Conservation (phyloP, 1,140 invertebrate species). For the Platyscapa corneri region DNA sequence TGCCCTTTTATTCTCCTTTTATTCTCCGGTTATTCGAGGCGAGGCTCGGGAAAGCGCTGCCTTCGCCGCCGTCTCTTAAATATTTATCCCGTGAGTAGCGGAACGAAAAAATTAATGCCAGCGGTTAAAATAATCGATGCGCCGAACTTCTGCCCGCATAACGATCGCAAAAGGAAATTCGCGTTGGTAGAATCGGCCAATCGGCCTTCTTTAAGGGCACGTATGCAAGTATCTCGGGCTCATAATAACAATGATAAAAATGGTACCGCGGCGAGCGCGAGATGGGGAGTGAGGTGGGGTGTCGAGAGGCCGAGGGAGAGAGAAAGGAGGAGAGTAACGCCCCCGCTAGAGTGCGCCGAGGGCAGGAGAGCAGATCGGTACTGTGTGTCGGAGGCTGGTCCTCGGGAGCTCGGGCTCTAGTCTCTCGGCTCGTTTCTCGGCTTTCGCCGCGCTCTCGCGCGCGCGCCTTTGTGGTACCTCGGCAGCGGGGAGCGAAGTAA, state of each 20-base stretch:
- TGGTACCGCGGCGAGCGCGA: not conserved
- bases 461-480: not conserved
- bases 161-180: not conserved
- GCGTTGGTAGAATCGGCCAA: too few relatives aligned
- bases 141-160: not conserved
- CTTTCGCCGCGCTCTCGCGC: not conserved
- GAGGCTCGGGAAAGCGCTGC: too few relatives aligned
- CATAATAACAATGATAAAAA: conserved; percentile 18
- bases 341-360: conserved; percentile 30
- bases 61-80: not conserved
- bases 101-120: too few relatives aligned
- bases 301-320: not conserved
- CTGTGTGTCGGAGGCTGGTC: not conserved
- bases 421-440: conserved; percentile 5
- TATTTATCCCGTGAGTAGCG: not conserved
- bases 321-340: conserved; percentile 43
- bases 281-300: not conserved
- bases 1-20: not conserved
- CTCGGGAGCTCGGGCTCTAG: not conserved
- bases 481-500: not conserved
- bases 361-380: conserved; percentile 10
- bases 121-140: not conserved
- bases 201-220: not conserved
- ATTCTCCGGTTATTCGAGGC: not conserved
- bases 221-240: not conserved